phyloP scores from a whole-genome alignment of 1,140 invertebrate genomes.

The Pseudoatta argentina region DNA sequence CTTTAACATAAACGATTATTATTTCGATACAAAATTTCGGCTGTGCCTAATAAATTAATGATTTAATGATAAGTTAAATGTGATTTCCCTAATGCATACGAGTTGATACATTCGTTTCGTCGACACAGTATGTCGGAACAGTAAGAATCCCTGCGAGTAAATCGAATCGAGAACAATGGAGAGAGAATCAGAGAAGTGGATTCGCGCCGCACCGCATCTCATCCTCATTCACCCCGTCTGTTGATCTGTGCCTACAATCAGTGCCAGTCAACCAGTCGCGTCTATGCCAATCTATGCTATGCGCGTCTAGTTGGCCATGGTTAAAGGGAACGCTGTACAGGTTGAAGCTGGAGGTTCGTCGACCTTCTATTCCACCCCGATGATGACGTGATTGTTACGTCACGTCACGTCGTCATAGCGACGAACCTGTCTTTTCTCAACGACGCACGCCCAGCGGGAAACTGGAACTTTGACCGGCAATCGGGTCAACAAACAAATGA shows the following conservation, averaged over 20 bases:
- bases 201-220: not conserved
- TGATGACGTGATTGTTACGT: conserved; percentile 77
- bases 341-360: conserved; percentile 58
- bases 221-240: conserved; percentile 54
- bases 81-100: not conserved
- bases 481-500: conserved; percentile 64
- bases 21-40: no score
- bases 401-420: conserved; percentile 78
- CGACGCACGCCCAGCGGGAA: conserved; percentile 64
- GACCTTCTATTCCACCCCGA: conserved; percentile 45
- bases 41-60: no score
- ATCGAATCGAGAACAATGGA: conserved; percentile 27
- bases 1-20: no score
- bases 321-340: conserved; percentile 11
- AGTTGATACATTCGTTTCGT: not conserved
- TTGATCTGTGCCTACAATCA: not conserved
- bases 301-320: not conserved
- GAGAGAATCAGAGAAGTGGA: not conserved
- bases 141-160: not conserved
- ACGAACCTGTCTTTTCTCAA: conserved; percentile 54
- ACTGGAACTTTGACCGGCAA: conserved; percentile 77
- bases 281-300: not conserved
- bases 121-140: not conserved
- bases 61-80: no score
- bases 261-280: conserved; percentile 17